A percentile compares a stretch with the other conserved stretches of the same genome.
These are phyloP conservation scores for Bos javanicus DNA, from an alignment of 2,113 vertebrate species.

Conservation along the genomic window DNA sequence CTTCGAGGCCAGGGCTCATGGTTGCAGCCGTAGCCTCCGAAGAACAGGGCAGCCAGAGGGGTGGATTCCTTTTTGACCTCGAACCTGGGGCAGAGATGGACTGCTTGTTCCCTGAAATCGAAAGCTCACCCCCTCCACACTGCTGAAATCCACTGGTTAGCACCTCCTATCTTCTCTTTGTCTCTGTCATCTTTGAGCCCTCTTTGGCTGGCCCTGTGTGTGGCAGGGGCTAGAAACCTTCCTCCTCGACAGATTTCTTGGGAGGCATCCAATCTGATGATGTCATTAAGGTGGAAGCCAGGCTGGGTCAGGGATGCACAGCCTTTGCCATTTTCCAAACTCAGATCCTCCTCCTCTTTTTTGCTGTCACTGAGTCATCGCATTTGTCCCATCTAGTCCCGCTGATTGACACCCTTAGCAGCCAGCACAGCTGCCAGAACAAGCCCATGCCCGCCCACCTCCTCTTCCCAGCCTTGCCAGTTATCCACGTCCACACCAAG, in stretches of 20 bases:
- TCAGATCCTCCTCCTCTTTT: background rate
- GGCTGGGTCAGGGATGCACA: background rate
- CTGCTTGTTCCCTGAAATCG: background rate
- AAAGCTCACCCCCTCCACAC: background rate
- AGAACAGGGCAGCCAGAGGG: background rate
- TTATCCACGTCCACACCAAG: fast-evolving
- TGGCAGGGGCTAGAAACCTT: background rate
- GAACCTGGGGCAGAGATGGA: background rate
- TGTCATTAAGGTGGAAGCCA: background rate
- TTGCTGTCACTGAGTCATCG: constrained; percentile 9
- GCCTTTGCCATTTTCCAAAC: constrained; percentile 43
- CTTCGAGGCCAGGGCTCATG: background rate
- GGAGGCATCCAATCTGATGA: background rate
- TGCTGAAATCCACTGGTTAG: background rate
- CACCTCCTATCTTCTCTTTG: background rate
- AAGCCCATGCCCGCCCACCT: background rate
- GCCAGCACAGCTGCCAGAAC: background rate
- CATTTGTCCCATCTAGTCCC: background rate
- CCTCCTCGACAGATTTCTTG: background rate
- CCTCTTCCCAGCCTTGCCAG: background rate
- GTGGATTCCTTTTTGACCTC: background rate
- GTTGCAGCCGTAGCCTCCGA: background rate
- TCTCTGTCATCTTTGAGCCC: background rate
- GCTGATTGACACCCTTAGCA: background rate
- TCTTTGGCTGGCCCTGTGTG: background rate